Conservation (phyloP, 2,113 vertebrate genomes). For the Laticauda laticaudata region DNA sequence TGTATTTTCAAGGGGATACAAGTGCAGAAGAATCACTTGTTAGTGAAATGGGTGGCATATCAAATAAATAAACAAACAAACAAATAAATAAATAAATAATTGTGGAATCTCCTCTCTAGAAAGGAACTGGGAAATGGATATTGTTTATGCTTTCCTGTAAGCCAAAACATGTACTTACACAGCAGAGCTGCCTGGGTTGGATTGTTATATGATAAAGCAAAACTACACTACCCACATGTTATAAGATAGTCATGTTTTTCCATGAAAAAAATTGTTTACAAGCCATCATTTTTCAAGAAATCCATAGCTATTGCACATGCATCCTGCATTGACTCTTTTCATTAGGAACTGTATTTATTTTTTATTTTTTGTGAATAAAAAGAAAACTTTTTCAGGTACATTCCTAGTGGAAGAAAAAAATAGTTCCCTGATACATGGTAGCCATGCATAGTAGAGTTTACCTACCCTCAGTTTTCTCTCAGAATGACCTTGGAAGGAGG, state of each 20-base stretch:
- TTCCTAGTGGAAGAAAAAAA: background rate
- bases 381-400: background rate
- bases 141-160: background rate
- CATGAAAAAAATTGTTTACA: background rate
- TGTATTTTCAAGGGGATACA: slow-evolving; percentile 1
- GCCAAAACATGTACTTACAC: background rate
- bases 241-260: slow-evolving; percentile 14
- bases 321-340: background rate
- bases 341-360: background rate
- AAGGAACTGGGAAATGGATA: background rate
- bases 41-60: background rate
- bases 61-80: no score
- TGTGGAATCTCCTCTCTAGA: background rate
- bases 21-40: background rate
- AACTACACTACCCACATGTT: background rate
- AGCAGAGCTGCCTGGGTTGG: background rate
- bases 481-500: background rate
- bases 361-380: background rate
- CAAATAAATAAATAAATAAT: no score
- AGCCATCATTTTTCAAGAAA: background rate
- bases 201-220: background rate
- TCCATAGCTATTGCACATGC: background rate
- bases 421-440: background rate
- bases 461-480: no score
- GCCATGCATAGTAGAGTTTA: background rate